These are phyloP conservation scores for Planococcus citri DNA, from an alignment of 1,140 invertebrate species.

Conservation along the genomic window DNA sequence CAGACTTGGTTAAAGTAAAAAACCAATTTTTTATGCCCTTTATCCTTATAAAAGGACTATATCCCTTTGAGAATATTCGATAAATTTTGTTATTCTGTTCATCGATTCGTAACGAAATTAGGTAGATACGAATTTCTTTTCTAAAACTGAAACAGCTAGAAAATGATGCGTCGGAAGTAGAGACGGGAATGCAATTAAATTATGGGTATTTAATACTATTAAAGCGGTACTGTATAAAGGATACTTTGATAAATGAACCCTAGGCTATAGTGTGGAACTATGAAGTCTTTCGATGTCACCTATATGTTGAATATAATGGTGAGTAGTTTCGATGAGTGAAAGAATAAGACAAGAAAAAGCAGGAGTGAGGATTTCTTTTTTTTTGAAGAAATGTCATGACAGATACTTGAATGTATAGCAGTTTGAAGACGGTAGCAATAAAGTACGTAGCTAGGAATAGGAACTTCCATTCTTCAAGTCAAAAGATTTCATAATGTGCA, in stretches of 20 bases:
- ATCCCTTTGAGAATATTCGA: not conserved
- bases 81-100: constrained; percentile 4
- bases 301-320: no score
- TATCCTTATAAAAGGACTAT: not conserved
- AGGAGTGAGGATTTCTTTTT: no score
- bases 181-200: not conserved
- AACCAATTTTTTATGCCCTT: not conserved
- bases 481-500: no score
- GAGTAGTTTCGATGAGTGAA: no score
- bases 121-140: not conserved
- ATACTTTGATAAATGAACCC: not conserved
- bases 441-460: no score
- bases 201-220: not conserved
- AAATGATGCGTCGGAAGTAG: not conserved
- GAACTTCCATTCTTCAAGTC: no score
- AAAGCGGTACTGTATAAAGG: not conserved
- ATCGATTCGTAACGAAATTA: not conserved
- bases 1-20: not conserved
- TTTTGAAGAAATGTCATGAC: no score
- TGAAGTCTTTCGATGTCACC: not conserved
- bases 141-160: not conserved
- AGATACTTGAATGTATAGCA: no score
- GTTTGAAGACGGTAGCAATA: no score
- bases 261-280: not conserved
- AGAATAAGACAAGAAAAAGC: no score